phyloP scores from a whole-genome alignment of 1,140 invertebrate species.

The Amyelois transitella region DNA sequence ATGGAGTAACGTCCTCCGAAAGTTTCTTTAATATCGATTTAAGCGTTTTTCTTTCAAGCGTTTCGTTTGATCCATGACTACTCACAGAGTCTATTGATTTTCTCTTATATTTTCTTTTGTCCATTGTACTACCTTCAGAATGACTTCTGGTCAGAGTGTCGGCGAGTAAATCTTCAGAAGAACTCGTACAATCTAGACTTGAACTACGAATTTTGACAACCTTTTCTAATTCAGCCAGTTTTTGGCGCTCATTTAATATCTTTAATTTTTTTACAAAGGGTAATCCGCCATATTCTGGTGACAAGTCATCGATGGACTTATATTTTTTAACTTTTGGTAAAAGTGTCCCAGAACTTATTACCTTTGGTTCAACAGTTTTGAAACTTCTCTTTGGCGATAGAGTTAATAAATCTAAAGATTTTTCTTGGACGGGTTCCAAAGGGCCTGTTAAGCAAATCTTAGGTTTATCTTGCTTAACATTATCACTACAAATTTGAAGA shows the following conservation, averaged over 20 bases:
- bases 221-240: slow-evolving; percentile 85
- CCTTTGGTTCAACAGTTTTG: slow-evolving; percentile 34
- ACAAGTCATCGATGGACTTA: slow-evolving; percentile 87
- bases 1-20: slow-evolving; percentile 77
- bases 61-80: slow-evolving; percentile 87
- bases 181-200: slow-evolving; percentile 85
- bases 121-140: slow-evolving; percentile 76
- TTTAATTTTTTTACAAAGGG: slow-evolving; percentile 92
- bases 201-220: slow-evolving; percentile 83
- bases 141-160: slow-evolving; percentile 80
- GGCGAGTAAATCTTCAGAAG: slow-evolving; percentile 74
- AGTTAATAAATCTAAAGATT: slow-evolving; percentile 56
- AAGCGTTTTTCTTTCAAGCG: slow-evolving; percentile 84
- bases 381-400: slow-evolving; percentile 48
- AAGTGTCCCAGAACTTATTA: slow-evolving; percentile 48
- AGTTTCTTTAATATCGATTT: slow-evolving; percentile 91
- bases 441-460: slow-evolving; percentile 48
- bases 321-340: slow-evolving; percentile 78
- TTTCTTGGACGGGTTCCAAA: slow-evolving; percentile 56
- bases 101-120: slow-evolving; percentile 64
- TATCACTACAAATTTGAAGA: slow-evolving; percentile 45
- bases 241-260: slow-evolving; percentile 90
- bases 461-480: slow-evolving; percentile 46
- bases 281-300: slow-evolving; percentile 90
- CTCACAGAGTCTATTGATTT: slow-evolving; percentile 66